Conservation (phyloP, 53 echinoderm and acorn worm genomes). For the Glandiceps talaboti region DNA sequence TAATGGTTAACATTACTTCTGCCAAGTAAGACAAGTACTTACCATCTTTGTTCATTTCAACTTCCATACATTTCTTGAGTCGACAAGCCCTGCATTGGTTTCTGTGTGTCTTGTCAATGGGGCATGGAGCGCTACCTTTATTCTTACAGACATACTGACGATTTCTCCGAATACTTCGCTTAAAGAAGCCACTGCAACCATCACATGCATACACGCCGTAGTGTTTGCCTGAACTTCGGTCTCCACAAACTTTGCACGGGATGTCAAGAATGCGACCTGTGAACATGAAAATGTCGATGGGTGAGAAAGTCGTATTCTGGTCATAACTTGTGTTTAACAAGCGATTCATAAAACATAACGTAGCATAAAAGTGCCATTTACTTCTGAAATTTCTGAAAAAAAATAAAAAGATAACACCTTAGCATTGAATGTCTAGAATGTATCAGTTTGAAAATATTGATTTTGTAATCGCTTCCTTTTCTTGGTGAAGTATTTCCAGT, state of each 20-base stretch:
- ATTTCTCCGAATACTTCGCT: conserved; percentile 75
- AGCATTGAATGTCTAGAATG: too few relatives aligned
- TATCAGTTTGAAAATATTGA: too few relatives aligned
- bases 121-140: conserved; percentile 63
- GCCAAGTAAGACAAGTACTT: conserved; percentile 2
- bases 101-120: conserved; percentile 88
- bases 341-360: too few relatives aligned
- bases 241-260: conserved; percentile 90
- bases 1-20: too few relatives aligned
- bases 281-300: too few relatives aligned
- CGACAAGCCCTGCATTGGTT: conserved; percentile 90
- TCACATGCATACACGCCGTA: conserved; percentile 95
- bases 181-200: conserved; percentile 95
- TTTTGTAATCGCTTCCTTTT: too few relatives aligned
- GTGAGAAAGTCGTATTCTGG: too few relatives aligned
- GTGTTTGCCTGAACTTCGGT: conserved; percentile 89
- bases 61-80: conserved; percentile 80
- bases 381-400: too few relatives aligned
- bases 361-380: too few relatives aligned
- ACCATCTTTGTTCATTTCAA: conserved; percentile 97
- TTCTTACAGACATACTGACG: conserved; percentile 77
- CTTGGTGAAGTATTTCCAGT: too few relatives aligned
- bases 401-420: too few relatives aligned
- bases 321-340: too few relatives aligned
- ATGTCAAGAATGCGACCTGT: conserved; percentile 90